Conservation (phyloP, 2,888 invertebrate species). For the Poecilobothrus nobilitatus region DNA sequence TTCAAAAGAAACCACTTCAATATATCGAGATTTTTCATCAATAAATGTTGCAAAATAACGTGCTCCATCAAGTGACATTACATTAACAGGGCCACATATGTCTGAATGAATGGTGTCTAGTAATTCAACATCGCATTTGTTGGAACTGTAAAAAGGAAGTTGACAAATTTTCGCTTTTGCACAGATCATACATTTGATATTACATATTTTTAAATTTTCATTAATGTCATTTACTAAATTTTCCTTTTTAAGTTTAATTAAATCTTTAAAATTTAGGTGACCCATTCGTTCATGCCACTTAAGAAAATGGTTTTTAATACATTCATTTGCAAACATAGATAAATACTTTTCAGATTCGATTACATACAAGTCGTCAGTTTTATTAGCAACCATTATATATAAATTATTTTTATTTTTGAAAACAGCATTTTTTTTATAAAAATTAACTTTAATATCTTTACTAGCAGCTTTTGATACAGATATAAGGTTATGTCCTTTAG, state of each 20-base stretch:
- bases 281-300: background rate
- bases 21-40: constrained; percentile 18
- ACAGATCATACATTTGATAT: constrained; percentile 9
- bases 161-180: constrained; percentile 7
- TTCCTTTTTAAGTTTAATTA: background rate
- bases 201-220: background rate
- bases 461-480: too few relatives aligned
- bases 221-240: background rate
- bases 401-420: too few relatives aligned
- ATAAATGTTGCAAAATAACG: constrained; percentile 21
- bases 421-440: too few relatives aligned
- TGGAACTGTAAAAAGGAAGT: background rate
- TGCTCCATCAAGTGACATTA: background rate
- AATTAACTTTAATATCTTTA: too few relatives aligned
- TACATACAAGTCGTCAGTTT: too few relatives aligned
- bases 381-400: too few relatives aligned
- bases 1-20: constrained; percentile 16
- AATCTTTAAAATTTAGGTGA: background rate
- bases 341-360: too few relatives aligned
- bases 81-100: background rate
- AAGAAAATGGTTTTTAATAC: too few relatives aligned
- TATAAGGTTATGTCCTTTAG: too few relatives aligned
- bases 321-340: too few relatives aligned
- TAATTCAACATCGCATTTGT: too few relatives aligned
- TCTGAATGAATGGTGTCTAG: too few relatives aligned